phyloP scores from a whole-genome alignment of 2,888 invertebrate genomes.

The Drosophila percnosoma region DNA sequence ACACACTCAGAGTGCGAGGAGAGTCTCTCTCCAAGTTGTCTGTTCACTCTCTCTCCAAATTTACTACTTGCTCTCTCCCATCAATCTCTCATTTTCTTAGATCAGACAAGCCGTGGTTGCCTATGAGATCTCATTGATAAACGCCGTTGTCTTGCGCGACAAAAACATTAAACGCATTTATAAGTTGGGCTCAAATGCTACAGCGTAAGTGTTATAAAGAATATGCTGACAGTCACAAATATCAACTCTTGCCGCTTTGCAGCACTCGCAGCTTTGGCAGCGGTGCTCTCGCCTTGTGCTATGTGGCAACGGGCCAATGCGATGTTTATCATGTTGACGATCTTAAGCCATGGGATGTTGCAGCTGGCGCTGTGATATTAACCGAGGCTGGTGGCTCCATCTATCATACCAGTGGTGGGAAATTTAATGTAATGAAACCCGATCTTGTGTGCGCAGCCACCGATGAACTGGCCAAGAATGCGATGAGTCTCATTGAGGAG shows the following conservation, averaged over 20 bases:
- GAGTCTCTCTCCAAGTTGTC: background rate
- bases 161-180: conserved; percentile 83
- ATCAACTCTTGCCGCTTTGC: background rate
- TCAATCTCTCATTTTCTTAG: conserved; percentile 50
- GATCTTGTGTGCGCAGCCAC: conserved; percentile 86
- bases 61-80: background rate
- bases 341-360: conserved; percentile 91
- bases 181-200: conserved; percentile 82
- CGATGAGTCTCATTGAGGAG: conserved; percentile 85
- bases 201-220: conserved; percentile 73
- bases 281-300: conserved; percentile 89
- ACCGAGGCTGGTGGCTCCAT: conserved; percentile 91
- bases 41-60: background rate
- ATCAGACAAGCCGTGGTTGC: conserved; percentile 82
- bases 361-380: conserved; percentile 90
- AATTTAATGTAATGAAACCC: conserved; percentile 87
- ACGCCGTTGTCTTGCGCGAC: conserved; percentile 78
- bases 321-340: conserved; percentile 90
- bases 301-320: conserved; percentile 89
- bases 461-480: conserved; percentile 85
- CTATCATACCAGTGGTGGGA: conserved; percentile 87
- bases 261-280: conserved; percentile 88
- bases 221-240: conserved; percentile 1
- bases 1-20: background rate
- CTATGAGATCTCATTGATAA: conserved; percentile 83